A percentile compares a stretch with the other conserved stretches of the same genome.
Evolutionary conservation across 2,113 vertebrate species (phyloP).

Genomic region (Sardina pilchardus): DNA sequence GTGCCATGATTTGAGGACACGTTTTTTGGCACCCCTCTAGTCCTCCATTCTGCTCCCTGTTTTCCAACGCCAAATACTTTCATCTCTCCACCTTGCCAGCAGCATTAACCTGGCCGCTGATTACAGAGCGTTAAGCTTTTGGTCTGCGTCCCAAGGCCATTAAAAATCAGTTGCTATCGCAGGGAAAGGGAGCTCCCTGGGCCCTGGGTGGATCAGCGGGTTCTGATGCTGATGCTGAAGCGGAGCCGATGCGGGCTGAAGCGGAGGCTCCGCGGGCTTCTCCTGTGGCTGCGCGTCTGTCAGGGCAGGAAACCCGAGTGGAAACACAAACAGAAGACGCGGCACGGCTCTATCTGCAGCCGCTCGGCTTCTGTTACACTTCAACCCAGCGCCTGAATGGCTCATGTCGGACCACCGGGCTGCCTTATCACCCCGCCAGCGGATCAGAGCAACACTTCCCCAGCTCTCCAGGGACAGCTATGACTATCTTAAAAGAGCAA

Average conservation of each 20-base stretch:
- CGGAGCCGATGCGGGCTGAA: not conserved
- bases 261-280: conserved; percentile 32
- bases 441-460: conserved; percentile 19
- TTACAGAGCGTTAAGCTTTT: not conserved
- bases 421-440: not conserved
- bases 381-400: not conserved
- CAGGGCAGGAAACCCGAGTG: conserved; percentile 53
- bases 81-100: not conserved
- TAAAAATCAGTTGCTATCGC: conserved; percentile 14
- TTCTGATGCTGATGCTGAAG: not conserved
- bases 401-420: not conserved
- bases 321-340: conserved; percentile 32
- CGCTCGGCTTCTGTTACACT: conserved; percentile 1
- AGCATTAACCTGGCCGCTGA: not conserved
- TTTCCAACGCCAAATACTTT: not conserved
- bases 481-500: conserved; percentile 10
- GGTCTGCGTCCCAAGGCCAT: not conserved
- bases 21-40: not conserved
- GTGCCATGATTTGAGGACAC: not conserved
- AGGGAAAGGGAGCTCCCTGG: not conserved
- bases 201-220: not conserved
- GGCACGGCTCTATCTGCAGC: not conserved
- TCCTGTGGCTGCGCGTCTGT: conserved; percentile 53
- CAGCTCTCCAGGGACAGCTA: not conserved
- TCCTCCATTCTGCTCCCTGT: not conserved